A percentile compares a stretch with the other conserved stretches of the same genome.
These are phyloP conservation scores for Halictus quadricinctus DNA, from an alignment of 2,888 invertebrate genomes.

Conservation along the genomic window DNA sequence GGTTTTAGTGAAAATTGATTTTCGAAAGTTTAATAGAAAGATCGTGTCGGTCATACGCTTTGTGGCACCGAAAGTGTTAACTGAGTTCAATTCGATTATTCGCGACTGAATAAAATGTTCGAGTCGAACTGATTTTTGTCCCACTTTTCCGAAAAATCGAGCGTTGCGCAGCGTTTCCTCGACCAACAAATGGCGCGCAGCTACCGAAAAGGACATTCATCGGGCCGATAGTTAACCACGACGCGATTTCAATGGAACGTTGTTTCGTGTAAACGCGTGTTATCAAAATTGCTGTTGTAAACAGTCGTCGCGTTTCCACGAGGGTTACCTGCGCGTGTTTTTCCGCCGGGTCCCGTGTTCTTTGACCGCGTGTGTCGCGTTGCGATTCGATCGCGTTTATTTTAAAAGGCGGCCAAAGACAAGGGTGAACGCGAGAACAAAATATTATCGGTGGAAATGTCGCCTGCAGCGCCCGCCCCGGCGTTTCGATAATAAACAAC, in stretches of 20 bases:
- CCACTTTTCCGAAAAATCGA: background rate
- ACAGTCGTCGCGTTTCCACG: background rate
- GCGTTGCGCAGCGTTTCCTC: background rate
- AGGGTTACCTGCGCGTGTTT: background rate
- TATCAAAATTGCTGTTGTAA: background rate
- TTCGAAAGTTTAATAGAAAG: too few species aligned
- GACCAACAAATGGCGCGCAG: background rate
- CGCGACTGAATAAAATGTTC: background rate
- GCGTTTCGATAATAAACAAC: conserved; percentile 23
- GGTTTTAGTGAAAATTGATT: background rate
- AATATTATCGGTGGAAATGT: conserved; percentile 14
- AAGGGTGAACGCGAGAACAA: background rate
- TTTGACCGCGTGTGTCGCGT: background rate
- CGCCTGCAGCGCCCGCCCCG: background rate
- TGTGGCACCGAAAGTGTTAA: too few species aligned
- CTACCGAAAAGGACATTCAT: background rate
- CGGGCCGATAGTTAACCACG: background rate
- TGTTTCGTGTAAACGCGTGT: background rate
- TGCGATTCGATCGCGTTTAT: background rate
- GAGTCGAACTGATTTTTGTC: background rate
- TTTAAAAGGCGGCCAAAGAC: background rate
- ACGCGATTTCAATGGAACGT: background rate
- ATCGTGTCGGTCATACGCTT: too few species aligned
- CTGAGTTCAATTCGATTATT: too few species aligned
- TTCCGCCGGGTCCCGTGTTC: background rate